A percentile compares a stretch with the other conserved stretches of the same genome.
Evolutionary conservation across 2,888 invertebrate genomes (phyloP).

Genomic region (Melikaiella ostensackeni): DNA sequence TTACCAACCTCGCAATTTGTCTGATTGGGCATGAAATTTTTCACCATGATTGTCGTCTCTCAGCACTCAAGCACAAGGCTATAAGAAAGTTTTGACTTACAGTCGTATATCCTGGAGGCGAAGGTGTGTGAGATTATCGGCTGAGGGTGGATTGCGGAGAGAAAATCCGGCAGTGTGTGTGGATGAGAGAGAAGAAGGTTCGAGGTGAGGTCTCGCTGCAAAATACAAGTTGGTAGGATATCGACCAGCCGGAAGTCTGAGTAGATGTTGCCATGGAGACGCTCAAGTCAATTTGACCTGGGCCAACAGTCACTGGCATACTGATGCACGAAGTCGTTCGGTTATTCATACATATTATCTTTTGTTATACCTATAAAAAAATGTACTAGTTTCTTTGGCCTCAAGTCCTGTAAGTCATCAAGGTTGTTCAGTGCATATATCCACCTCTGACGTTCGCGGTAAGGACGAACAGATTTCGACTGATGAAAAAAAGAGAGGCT

Average conservation of each 20-base stretch:
- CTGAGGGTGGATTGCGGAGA: constrained; percentile 45
- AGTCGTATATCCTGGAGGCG: constrained; percentile 19
- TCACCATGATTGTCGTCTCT: neutral
- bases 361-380: neutral
- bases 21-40: constrained; percentile 13
- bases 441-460: neutral
- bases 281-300: constrained; percentile 80
- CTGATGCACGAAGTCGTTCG: constrained; percentile 70
- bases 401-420: neutral
- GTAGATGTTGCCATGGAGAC: constrained; percentile 80
- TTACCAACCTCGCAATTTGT: constrained; percentile 17
- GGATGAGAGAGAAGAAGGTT: constrained; percentile 49
- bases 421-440: neutral
- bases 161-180: constrained; percentile 44
- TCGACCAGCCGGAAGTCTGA: constrained; percentile 79
- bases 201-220: constrained; percentile 66
- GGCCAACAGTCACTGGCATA: constrained; percentile 74
- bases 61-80: neutral
- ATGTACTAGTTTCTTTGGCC: neutral
- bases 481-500: neutral
- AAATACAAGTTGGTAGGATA: constrained; percentile 76
- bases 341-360: constrained; percentile 63
- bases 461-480: neutral
- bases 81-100: constrained; percentile 32
- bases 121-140: constrained; percentile 52